Base-by-base conservation (phyloP, 1,140 invertebrate genomes). In the Drosophila serrata region DNA sequence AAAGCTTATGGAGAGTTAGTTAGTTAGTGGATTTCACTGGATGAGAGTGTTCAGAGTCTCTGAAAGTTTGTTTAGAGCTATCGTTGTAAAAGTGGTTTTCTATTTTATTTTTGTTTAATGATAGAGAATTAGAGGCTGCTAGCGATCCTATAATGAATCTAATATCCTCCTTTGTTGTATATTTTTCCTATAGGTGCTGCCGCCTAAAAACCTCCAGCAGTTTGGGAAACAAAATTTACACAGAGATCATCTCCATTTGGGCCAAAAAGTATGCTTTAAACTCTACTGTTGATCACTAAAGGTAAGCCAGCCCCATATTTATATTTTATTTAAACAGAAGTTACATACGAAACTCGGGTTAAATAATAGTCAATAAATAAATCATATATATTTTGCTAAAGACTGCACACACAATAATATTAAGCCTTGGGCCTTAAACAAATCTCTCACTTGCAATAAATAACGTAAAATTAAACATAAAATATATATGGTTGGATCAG, bases 1-100 rank as follows among this genome's bases (percentile, higher is more conserved):
- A 90, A 90, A 90, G 85, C 85, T 90, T 85, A 90, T 79, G 81
- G 79, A 90, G 69, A 73, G 85, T 90, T 79, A 90, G 85, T 88
- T 48, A 51, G 48, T 90, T 51, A 55, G 51, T 90, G 72, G 69
- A 81, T 78, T 90, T 85, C 78, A 75, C 74, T 90, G 78, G 62
- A 84, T 79, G 74, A 56, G 61, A 53, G 29, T 51, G 49, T 73
- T 68, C 64, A 56, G 40, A 56, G 64, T 69, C 15, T 22, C 64
- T 70, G 67, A 69, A 42, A 39, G 31, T 69, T 70, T 70, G 33
- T 35, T 33, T 33, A 12, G 53, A 72, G 57, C 59, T 67, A 27
- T 67, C 64, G 59, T 37, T 67, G 64, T 67, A 48, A 67, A 48
- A 37, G 19, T 24, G 51, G 8, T 24, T 37, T 33, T 55, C 19